A percentile compares a stretch with the other conserved stretches of the same genome.
These are phyloP conservation scores for Resseliella maxima DNA, from an alignment of 2,888 invertebrate genomes.

Conservation along the genomic window DNA sequence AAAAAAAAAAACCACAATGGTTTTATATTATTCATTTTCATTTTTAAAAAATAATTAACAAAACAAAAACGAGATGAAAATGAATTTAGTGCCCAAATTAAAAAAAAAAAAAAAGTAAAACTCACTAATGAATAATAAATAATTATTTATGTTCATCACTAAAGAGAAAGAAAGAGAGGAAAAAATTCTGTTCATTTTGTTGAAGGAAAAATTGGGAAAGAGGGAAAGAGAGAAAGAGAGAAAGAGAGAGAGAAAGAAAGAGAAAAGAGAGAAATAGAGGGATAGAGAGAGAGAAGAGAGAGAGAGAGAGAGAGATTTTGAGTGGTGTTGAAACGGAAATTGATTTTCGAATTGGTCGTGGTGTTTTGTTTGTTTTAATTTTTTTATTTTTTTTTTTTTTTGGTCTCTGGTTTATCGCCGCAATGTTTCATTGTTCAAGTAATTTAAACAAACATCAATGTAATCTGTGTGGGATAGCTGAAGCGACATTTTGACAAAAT, in stretches of 20 bases:
- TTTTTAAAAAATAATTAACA: background rate
- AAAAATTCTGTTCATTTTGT: background rate
- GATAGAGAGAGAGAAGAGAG: no score
- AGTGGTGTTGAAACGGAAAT: background rate
- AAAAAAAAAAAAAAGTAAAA: background rate
- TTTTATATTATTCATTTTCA: background rate
- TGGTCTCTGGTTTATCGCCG: background rate
- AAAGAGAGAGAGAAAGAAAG: no score
- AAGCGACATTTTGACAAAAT: conserved; percentile 27
- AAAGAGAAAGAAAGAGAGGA: background rate
- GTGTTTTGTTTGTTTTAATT: background rate
- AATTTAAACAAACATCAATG: conserved; percentile 12
- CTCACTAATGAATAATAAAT: background rate
- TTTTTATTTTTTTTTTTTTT: no score
- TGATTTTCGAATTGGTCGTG: background rate
- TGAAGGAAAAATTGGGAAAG: no score
- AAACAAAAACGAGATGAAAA: background rate
- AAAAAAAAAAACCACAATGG: background rate
- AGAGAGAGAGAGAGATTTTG: background rate
- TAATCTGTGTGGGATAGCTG: background rate
- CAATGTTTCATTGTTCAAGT: background rate
- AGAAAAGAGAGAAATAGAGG: no score
- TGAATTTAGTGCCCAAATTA: background rate
- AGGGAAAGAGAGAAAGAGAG: no score
- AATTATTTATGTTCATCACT: background rate